A percentile compares a stretch with the other conserved stretches of the same genome.
Evolutionary conservation across 2,797 vertebrate genomes (phyloP).

Genomic region (Myotis findleyi): DNA sequence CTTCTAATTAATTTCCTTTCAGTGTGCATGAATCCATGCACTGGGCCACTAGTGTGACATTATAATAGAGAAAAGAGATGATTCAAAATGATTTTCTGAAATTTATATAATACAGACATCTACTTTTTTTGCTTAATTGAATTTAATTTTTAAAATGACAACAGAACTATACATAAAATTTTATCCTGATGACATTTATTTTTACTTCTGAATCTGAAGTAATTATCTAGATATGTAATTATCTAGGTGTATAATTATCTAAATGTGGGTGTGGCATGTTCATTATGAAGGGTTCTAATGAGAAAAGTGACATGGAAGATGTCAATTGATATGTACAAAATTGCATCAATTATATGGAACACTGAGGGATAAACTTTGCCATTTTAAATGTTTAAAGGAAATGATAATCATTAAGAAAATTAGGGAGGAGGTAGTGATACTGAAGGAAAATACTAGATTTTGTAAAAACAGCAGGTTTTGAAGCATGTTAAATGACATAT

Average conservation of each 20-base stretch:
- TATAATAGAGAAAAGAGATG: background rate
- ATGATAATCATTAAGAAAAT: conserved; percentile 32
- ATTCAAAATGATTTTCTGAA: background rate
- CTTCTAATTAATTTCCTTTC: too few species aligned
- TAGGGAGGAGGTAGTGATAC: background rate
- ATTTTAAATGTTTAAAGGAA: background rate
- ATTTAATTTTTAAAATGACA: conserved; percentile 18
- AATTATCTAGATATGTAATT: background rate
- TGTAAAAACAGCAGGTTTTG: background rate
- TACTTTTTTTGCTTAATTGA: conserved; percentile 10
- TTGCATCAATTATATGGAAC: background rate
- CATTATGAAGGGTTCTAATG: conserved; percentile 15
- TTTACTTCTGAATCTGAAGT: conserved; percentile 25
- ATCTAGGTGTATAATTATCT: background rate
- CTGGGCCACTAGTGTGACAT: background rate
- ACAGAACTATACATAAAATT: background rate
- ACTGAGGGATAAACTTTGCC: background rate
- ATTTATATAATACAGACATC: background rate
- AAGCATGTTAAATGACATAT: background rate
- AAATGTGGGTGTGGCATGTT: background rate
- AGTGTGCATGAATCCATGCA: too few species aligned
- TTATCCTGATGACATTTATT: background rate
- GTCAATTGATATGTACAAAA: background rate
- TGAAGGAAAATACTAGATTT: conserved; percentile 28
- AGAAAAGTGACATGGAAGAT: background rate